Evolutionary conservation across 2,113 vertebrate species (phyloP).

Genomic region (Atrichornis clamosus): DNA sequence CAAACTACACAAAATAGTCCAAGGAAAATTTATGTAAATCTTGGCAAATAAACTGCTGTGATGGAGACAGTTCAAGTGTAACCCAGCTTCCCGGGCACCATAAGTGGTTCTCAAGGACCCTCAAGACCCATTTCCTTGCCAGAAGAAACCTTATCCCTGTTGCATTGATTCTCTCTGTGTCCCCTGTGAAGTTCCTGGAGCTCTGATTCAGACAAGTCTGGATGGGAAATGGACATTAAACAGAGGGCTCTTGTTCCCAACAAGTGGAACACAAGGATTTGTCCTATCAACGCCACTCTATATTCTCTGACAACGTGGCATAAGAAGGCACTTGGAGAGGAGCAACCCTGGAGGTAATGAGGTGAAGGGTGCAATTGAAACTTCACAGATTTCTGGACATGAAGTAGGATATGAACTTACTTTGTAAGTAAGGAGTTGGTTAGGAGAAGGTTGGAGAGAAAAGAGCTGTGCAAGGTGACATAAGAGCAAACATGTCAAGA

Average conservation of each 20-base stretch:
- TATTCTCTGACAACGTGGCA: neutral
- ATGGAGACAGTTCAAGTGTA: neutral
- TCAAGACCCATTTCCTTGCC: neutral
- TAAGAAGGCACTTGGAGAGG: neutral
- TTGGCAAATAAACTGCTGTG: neutral
- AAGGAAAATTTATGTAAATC: neutral
- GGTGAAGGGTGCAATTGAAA: neutral
- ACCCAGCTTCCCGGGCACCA: neutral
- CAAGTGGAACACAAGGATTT: neutral
- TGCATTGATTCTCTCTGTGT: neutral
- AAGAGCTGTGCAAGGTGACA: neutral
- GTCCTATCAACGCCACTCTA: neutral
- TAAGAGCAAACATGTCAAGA: fast-evolving
- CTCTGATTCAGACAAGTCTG: neutral
- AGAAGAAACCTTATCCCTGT: neutral
- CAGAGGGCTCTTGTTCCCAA: neutral
- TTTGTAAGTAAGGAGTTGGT: neutral
- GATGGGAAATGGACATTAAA: neutral
- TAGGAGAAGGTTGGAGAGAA: neutral
- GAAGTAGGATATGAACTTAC: neutral
- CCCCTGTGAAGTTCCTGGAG: neutral
- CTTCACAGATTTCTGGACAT: neutral
- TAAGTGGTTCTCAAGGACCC: neutral
- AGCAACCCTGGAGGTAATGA: neutral
- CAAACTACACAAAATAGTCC: neutral